These are phyloP conservation scores for Podarcis muralis DNA, from an alignment of 2,113 vertebrate genomes.

Conservation along the genomic window DNA sequence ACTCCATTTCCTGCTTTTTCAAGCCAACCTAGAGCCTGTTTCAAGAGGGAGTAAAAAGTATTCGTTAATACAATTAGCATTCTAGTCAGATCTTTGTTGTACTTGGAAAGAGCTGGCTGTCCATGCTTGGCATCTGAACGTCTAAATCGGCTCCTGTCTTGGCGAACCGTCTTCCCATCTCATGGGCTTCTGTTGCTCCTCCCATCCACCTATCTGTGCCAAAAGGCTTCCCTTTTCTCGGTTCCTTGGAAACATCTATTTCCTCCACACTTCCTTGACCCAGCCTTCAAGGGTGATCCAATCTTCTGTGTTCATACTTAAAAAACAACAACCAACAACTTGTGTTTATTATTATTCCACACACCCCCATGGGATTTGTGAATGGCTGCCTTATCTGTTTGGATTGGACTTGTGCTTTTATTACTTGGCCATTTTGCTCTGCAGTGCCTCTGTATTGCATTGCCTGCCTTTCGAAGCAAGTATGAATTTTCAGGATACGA, in stretches of 20 bases:
- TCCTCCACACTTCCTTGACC: background rate
- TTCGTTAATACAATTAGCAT: background rate
- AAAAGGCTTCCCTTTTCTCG: background rate
- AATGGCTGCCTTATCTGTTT: background rate
- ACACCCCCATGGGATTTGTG: no score
- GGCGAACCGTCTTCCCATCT: background rate
- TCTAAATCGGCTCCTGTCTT: background rate
- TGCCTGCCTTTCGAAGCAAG: background rate
- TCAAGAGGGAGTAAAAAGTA: background rate
- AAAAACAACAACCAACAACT: no score
- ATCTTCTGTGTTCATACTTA: no score
- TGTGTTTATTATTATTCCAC: background rate
- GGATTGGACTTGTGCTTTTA: background rate
- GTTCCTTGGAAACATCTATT: background rate
- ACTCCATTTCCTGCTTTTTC: background rate
- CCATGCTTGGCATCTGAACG: background rate
- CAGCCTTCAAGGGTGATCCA: background rate
- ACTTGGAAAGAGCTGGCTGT: background rate
- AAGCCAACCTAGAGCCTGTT: background rate
- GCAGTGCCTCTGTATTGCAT: background rate
- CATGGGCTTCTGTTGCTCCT: background rate
- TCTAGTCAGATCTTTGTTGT: background rate
- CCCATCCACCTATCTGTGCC: background rate
- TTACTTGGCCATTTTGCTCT: background rate
- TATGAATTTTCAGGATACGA: background rate